Conservation (phyloP, 2,113 vertebrate genomes). For the Tor tambroides region DNA sequence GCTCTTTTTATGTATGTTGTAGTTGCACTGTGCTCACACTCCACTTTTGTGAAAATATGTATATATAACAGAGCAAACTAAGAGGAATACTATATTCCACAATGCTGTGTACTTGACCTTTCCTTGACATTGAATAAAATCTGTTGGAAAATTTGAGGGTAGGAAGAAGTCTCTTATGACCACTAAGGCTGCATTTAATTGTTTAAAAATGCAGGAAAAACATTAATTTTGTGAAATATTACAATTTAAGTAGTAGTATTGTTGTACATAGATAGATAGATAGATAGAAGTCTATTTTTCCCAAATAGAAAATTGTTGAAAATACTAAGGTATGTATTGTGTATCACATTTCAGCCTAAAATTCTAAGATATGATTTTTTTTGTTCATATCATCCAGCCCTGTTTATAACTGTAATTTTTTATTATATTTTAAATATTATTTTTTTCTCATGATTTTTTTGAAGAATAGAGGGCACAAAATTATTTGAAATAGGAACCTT, state of each 20-base stretch:
- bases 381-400: not conserved
- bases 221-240: too few relatives aligned
- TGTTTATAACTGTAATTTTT: too few relatives aligned
- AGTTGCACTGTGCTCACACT: not conserved
- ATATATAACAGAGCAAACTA: not conserved
- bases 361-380: not conserved
- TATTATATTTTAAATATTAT: too few relatives aligned
- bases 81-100: not conserved
- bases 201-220: not conserved
- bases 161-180: too few relatives aligned
- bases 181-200: not conserved
- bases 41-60: not conserved
- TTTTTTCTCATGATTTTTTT: too few relatives aligned
- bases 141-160: not conserved
- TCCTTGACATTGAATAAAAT: not conserved
- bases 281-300: not conserved
- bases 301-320: not conserved
- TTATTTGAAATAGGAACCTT: too few relatives aligned
- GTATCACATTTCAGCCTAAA: not conserved
- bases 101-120: not conserved
- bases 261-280: too few relatives aligned
- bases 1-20: not conserved
- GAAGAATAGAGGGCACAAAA: too few relatives aligned
- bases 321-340: not conserved
- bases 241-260: too few relatives aligned